A percentile compares a stretch with the other conserved stretches of the same genome.
phyloP scores from a whole-genome alignment of 2,113 vertebrate species.

The Oreotrochilus melanogaster region DNA sequence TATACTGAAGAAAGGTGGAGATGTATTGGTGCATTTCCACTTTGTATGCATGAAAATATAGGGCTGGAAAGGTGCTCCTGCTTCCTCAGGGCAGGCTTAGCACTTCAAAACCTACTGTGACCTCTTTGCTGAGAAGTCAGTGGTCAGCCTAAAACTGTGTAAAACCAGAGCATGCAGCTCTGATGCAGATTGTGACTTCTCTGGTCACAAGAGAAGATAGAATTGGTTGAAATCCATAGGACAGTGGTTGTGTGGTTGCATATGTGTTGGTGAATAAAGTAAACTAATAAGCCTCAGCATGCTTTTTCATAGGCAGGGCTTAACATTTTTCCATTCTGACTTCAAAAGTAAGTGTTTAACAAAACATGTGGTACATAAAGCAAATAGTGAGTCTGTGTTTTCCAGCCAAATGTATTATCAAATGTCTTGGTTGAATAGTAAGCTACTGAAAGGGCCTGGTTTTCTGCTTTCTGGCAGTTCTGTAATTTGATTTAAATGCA shows the following conservation, averaged over 20 bases:
- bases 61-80: neutral
- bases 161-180: neutral
- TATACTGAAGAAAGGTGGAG: neutral
- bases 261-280: neutral
- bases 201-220: neutral
- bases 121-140: neutral
- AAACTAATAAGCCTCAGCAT: neutral
- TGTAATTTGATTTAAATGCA: neutral
- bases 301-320: neutral
- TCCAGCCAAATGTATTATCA: neutral
- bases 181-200: neutral
- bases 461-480: neutral
- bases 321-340: neutral
- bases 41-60: accelerated
- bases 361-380: neutral
- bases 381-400: neutral
- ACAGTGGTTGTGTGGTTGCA: neutral
- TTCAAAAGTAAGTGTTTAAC: neutral
- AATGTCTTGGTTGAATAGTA: neutral
- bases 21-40: neutral
- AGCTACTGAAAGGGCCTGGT: neutral
- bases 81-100: neutral
- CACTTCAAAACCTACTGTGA: neutral
- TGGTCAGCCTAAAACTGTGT: neutral
- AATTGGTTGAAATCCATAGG: neutral